Percentiles rank a stretch among this genome's conserved stretches.
Evolutionary conservation across 2,888 invertebrate genomes (phyloP).

Genomic region (Euplexia lucipara): DNA sequence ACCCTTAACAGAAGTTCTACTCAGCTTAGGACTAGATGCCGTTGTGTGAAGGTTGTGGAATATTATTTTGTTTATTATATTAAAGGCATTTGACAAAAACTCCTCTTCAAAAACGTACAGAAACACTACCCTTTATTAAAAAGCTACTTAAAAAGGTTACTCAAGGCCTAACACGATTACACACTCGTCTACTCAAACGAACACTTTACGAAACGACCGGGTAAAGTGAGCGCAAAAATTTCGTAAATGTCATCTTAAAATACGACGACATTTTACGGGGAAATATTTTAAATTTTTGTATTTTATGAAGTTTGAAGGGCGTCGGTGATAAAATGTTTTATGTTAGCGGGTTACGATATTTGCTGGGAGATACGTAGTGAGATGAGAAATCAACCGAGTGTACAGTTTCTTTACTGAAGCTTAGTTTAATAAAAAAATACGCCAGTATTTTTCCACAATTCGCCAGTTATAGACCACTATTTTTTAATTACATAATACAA

Average conservation of each 20-base stretch:
- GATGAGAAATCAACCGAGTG: neutral
- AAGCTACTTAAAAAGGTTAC: constrained; percentile 28
- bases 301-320: constrained; percentile 35
- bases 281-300: constrained; percentile 38
- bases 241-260: constrained; percentile 62
- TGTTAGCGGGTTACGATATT: constrained; percentile 7
- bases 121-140: constrained; percentile 40
- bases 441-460: no score
- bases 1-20: no score
- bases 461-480: no score
- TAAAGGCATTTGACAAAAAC: neutral
- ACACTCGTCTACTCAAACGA: constrained; percentile 33
- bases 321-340: constrained; percentile 8
- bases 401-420: neutral
- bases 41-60: no score
- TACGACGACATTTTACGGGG: constrained; percentile 43
- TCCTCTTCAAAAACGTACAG: constrained; percentile 3
- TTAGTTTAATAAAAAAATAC: neutral
- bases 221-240: constrained; percentile 39
- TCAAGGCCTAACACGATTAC: constrained; percentile 45
- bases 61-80: no score
- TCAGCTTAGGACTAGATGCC: no score
- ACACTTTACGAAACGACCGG: constrained; percentile 25
- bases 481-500: no score
- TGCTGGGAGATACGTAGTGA: neutral